Evolutionary conservation across 2,113 vertebrate species (phyloP).

Genomic region (Hiodon alosoides): DNA sequence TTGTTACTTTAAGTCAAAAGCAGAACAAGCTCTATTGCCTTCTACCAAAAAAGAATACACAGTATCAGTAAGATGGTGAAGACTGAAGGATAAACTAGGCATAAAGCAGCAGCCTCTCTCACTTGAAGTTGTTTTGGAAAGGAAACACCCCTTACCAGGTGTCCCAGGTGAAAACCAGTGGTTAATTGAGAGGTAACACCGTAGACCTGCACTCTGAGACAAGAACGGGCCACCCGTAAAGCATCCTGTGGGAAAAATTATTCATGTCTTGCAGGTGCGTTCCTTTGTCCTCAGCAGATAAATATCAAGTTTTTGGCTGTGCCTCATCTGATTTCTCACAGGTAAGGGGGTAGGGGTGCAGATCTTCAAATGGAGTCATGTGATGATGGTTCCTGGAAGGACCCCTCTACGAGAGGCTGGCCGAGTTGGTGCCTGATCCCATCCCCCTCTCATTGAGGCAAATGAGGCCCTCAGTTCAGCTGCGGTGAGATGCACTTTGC

Average conservation of each 20-base stretch:
- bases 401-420: background rate
- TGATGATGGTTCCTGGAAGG: background rate
- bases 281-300: background rate
- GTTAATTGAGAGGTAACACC: too few relatives aligned
- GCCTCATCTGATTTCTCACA: background rate
- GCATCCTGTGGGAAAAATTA: background rate
- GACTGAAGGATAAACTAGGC: background rate
- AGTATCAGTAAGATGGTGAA: constrained; percentile 7
- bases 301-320: background rate
- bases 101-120: too few relatives aligned
- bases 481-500: background rate
- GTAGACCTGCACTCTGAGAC: background rate
- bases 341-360: background rate
- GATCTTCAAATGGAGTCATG: background rate
- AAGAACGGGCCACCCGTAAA: background rate
- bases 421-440: background rate
- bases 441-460: background rate
- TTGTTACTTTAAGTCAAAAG: background rate
- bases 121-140: too few relatives aligned
- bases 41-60: constrained; percentile 14
- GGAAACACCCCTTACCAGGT: too few relatives aligned
- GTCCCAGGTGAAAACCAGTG: too few relatives aligned
- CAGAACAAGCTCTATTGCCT: background rate
- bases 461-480: background rate
- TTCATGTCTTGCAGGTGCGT: background rate